Evolutionary conservation across 1,140 invertebrate genomes (phyloP).

Genomic region (Pogonus chalceus): DNA sequence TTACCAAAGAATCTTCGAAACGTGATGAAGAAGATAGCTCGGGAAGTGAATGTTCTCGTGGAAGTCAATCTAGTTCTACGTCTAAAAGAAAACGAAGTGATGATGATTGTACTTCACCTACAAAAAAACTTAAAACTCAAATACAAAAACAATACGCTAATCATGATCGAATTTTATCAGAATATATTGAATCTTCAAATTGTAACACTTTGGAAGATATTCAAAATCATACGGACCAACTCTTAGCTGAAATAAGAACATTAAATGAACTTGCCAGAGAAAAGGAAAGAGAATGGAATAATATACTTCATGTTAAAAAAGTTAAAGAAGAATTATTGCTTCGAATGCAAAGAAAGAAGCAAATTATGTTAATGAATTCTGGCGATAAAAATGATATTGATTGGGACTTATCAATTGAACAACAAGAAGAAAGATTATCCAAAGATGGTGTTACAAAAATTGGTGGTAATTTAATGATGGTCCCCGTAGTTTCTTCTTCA

Average conservation of each 20-base stretch:
- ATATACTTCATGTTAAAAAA: conserved; percentile 65
- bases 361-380: conserved; percentile 38
- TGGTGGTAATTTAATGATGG: background rate
- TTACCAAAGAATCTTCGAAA: conserved; percentile 18
- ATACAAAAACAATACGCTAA: conserved; percentile 42
- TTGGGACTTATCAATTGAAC: background rate
- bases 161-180: conserved; percentile 46
- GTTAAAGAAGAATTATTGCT: conserved; percentile 69
- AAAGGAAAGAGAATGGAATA: conserved; percentile 78
- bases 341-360: conserved; percentile 53
- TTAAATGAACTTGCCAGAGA: conserved; percentile 56
- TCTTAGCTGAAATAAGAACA: conserved; percentile 51
- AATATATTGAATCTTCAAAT: conserved; percentile 46
- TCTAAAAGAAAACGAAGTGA: conserved; percentile 26
- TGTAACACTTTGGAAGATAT: conserved; percentile 47
- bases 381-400: conserved; percentile 20
- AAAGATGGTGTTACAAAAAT: background rate
- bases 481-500: background rate
- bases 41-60: background rate
- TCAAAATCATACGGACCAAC: conserved; percentile 44
- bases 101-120: conserved; percentile 21
- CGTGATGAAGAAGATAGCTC: conserved; percentile 12
- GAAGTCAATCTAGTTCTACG: background rate
- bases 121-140: conserved; percentile 42
- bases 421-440: background rate